phyloP scores from a whole-genome alignment of 2,888 invertebrate genomes.

The Entomobrya multifasciata region DNA sequence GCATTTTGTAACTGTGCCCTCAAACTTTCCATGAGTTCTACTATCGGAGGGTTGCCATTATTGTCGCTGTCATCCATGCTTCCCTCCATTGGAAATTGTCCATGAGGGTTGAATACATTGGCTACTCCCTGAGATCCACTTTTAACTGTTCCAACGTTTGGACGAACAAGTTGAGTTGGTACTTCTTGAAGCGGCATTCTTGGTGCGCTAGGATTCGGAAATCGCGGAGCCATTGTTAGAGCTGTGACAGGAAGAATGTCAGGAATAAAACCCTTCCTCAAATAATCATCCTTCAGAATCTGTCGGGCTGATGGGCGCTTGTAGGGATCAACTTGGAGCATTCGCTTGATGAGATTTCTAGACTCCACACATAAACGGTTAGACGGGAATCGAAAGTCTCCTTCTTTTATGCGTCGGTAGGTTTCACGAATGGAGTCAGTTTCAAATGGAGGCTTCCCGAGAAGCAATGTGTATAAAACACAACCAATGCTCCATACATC shows the following conservation, averaged over 20 bases:
- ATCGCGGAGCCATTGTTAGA: conserved; percentile 90
- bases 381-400: conserved; percentile 91
- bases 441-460: conserved; percentile 99
- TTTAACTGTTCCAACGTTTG: not conserved
- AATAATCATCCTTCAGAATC: conserved; percentile 89
- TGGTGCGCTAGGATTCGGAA: conserved; percentile 83
- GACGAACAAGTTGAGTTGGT: not conserved
- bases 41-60: not conserved
- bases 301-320: conserved; percentile 90
- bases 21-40: conserved; percentile 52
- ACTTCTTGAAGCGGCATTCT: conserved; percentile 34
- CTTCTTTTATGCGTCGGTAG: conserved; percentile 95
- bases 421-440: conserved; percentile 97
- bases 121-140: no score
- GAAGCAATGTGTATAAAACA: conserved; percentile 90
- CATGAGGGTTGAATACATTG: no score
- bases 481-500: conserved; percentile 97
- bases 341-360: conserved; percentile 87
- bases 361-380: conserved; percentile 83
- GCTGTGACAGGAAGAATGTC: conserved; percentile 81
- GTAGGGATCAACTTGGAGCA: conserved; percentile 91
- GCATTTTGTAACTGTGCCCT: conserved; percentile 19
- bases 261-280: conserved; percentile 88
- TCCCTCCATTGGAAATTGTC: not conserved
- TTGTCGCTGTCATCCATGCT: not conserved